Base-by-base conservation (phyloP, 37 sponge, comb jelly and placozoan genomes). In the Axinella damicornis region DNA sequence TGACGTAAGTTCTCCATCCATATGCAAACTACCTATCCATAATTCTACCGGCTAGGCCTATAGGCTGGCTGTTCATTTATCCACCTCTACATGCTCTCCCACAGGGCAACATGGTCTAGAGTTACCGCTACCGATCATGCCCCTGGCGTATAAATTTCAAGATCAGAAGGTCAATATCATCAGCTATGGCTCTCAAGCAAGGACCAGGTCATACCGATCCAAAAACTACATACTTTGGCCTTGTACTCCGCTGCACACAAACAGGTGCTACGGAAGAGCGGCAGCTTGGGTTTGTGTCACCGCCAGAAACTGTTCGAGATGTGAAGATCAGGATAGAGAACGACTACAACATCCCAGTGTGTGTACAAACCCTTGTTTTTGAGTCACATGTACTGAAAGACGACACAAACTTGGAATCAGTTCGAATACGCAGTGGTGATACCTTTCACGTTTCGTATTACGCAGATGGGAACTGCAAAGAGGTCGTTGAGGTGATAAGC, bases 161-260 rank as follows among this genome's bases (percentile, higher is more conserved):
- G n/a, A n/a, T n/a, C n/a, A n/a, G n/a, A n/a, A n/a, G n/a, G n/a
- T n/a, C n/a, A n/a, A n/a, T 46, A 46, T 12, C 46, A 46, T 12
- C 5, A 61, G 63, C 63, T 22, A 27, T 61, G 27, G 63, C 27
- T 61, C 63, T 22, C 11, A 22, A 27, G 13, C 2, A 61, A 27
- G 63, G 12, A 27, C n/a, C 9, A 9, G 46, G 9, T 12, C 6
- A 9, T 46, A 46, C 14, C 53, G 53, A 52, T 38, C 14, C 37
- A 39, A 2, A 39, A 22, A 38, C 71, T 17, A 85, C 22, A 46
- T 21, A 11, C 14, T 54, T 36, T 74, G 24, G 32, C 33, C 73
- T 87, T 41, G 41, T 46, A 25, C 78, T 73, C 36, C 63, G 71
- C 33, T 70, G 73, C 65, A 66, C 87, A 62, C 28, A 32, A 38